phyloP scores from a whole-genome alignment of 2,888 invertebrate genomes.

The Mythimna impura region DNA sequence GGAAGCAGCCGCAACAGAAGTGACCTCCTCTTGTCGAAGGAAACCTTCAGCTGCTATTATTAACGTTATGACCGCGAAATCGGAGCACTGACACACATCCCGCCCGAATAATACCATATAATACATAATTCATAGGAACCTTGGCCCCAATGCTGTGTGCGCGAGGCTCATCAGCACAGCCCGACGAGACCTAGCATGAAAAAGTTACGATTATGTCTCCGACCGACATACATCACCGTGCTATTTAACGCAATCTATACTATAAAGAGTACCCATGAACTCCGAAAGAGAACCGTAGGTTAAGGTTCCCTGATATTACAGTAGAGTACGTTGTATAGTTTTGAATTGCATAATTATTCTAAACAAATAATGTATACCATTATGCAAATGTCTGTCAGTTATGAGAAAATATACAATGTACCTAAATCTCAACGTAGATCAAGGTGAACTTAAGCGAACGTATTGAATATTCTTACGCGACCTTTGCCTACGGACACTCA shows the following conservation, averaged over 20 bases:
- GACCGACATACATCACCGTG: slow-evolving; percentile 20
- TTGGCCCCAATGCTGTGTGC: slow-evolving; percentile 85
- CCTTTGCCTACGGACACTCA: slow-evolving; percentile 83
- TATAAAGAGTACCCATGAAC: slow-evolving; percentile 1
- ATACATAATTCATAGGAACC: slow-evolving; percentile 89
- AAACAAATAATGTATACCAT: slow-evolving; percentile 30
- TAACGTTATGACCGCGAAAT: slow-evolving; percentile 87
- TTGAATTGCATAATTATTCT: slow-evolving; percentile 2
- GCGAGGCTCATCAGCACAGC: slow-evolving; percentile 68
- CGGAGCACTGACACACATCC: slow-evolving; percentile 87
- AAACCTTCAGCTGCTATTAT: slow-evolving; percentile 88
- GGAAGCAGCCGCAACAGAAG: slow-evolving; percentile 82
- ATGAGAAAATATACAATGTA: slow-evolving; percentile 47
- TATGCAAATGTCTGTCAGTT: slow-evolving; percentile 54
- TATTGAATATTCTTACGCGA: slow-evolving; percentile 79
- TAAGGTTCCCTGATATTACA: background rate
- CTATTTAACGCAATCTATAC: slow-evolving; percentile 26
- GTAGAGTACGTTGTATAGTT: slow-evolving; percentile 7
- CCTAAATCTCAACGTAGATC: slow-evolving; percentile 74
- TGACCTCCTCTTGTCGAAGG: slow-evolving; percentile 85
- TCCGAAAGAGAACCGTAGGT: background rate
- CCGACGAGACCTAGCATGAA: slow-evolving; percentile 62
- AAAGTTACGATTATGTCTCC: slow-evolving; percentile 55
- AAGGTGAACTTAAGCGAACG: slow-evolving; percentile 80
- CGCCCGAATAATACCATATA: slow-evolving; percentile 88